Evolutionary conservation across 30 jellyfish, hydroid and myxozoan species (phyloP).

Genomic region (Aurelia sp.): DNA sequence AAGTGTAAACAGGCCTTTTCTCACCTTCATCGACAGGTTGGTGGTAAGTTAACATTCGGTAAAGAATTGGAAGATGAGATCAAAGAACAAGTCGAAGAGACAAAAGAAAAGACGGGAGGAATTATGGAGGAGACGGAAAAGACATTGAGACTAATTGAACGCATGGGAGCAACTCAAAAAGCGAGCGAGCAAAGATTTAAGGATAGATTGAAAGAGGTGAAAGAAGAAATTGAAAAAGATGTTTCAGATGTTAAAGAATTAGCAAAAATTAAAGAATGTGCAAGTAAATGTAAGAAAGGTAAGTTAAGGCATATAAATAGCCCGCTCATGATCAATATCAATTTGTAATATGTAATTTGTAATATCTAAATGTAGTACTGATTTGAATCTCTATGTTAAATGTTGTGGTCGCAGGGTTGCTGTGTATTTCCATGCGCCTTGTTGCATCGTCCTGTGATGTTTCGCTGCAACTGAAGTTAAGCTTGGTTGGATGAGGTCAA

Average conservation of each 20-base stretch:
- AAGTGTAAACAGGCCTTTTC: not conserved
- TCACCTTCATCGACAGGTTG: not conserved
- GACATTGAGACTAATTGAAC: not conserved
- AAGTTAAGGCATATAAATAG: not conserved
- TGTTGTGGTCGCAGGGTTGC: too few relatives aligned
- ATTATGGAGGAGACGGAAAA: constrained; percentile 21
- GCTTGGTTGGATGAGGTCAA: too few relatives aligned
- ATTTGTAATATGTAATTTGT: not conserved
- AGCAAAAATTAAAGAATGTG: constrained; percentile 13
- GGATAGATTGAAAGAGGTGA: constrained; percentile 9
- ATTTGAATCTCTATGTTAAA: too few relatives aligned
- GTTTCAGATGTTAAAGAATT: constrained; percentile 2
- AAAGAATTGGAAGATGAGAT: constrained; percentile 4
- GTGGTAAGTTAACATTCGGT: constrained; percentile 15
- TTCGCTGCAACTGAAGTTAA: too few relatives aligned
- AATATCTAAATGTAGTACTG: too few relatives aligned
- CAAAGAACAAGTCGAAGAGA: constrained; percentile 3
- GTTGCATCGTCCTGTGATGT: too few relatives aligned
- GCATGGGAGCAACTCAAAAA: constrained; percentile 19
- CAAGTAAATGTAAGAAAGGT: constrained; percentile 18
- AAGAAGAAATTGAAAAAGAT: constrained; percentile 12
- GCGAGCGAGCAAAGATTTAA: not conserved
- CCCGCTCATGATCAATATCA: not conserved
- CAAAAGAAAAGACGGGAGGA: constrained; percentile 4
- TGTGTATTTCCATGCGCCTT: too few relatives aligned